phyloP scores from a whole-genome alignment of 2,113 vertebrate genomes.

The Pipra filicauda region DNA sequence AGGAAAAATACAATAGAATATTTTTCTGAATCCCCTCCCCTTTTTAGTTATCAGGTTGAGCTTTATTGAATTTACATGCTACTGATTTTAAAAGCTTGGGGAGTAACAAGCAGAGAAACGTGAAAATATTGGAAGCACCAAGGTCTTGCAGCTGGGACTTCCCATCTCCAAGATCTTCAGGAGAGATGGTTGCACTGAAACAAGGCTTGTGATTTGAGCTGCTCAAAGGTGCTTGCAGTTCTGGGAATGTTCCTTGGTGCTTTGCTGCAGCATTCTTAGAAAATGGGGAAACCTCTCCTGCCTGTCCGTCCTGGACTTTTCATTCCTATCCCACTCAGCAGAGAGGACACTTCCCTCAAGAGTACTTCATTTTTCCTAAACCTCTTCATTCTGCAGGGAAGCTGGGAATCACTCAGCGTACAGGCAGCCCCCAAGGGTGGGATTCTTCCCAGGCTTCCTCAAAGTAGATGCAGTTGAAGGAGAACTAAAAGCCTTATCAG shows the following conservation, averaged over 20 bases:
- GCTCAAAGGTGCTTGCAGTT: background rate
- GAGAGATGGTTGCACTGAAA: background rate
- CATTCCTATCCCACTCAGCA: background rate
- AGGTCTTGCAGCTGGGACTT: background rate
- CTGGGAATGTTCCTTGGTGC: background rate
- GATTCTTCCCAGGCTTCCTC: background rate
- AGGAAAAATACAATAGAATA: background rate
- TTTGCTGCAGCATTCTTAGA: background rate
- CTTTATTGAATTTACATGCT: background rate
- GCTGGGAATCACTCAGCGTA: background rate
- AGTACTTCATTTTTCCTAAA: background rate
- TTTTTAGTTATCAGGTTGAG: background rate
- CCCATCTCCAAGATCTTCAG: background rate
- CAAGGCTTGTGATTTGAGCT: background rate
- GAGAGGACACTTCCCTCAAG: background rate
- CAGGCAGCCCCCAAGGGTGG: background rate
- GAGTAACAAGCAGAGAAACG: background rate
- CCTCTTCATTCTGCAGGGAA: background rate
- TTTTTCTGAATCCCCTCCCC: background rate
- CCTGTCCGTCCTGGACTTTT: background rate
- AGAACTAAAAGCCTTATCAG: background rate
- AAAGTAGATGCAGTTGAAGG: background rate
- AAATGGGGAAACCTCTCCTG: background rate
- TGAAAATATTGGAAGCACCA: background rate
- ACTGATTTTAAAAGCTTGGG: background rate